Evolutionary conservation across 2,797 vertebrate genomes (phyloP), one percentile per base, ranked within the genome.

Genomic region (Gephyroberyx darwinii): DNA sequence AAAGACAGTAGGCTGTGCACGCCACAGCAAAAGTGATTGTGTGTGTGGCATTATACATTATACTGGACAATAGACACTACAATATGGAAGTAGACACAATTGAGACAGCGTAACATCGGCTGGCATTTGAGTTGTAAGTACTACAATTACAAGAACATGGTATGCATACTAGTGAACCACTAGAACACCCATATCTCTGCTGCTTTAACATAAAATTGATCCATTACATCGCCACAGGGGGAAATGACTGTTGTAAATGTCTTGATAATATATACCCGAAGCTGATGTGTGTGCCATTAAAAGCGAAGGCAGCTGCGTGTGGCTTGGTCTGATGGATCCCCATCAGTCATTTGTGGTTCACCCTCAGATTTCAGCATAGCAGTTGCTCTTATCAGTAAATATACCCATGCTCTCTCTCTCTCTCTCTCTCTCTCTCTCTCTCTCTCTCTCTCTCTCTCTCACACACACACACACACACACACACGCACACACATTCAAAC

Each of bases 321-420:
- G 69, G 33, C 60, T 33, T 37, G 19, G 48, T 71, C 65, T 69
- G n/a, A 74, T 41, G 61, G 37, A 53, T 77, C 53, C 13, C 35
- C 45, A 73, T 65, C 52, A 65, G 61, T 35, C 5, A 50, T 65
- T 22, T 48, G 50, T 54, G 22, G 59, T 57, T 56, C 54, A 41
- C n/a, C 45, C 9, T 16, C 19, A 39, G 37, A 63, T 41, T 16
- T 50, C 8, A 59, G 51, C 2, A 10, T n/a, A 30, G 20, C 1
- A 54, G 55, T 30, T 50, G 47, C 52, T 71, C 57, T 63, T 64
- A 57, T 59, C 41, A 31, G 39, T 48, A 39, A n/a, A 53, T 12
- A 47, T 1, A 12, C 26, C 16, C 5, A 43, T 33, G 8, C 17
- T 4, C 26, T 41, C 20, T 12, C 39, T 55, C 52, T 16, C 53